A percentile compares a stretch with the other conserved stretches of the same genome.
Evolutionary conservation across 1,140 invertebrate species (phyloP).

Genomic region (Caenorhabditis briggsae): DNA sequence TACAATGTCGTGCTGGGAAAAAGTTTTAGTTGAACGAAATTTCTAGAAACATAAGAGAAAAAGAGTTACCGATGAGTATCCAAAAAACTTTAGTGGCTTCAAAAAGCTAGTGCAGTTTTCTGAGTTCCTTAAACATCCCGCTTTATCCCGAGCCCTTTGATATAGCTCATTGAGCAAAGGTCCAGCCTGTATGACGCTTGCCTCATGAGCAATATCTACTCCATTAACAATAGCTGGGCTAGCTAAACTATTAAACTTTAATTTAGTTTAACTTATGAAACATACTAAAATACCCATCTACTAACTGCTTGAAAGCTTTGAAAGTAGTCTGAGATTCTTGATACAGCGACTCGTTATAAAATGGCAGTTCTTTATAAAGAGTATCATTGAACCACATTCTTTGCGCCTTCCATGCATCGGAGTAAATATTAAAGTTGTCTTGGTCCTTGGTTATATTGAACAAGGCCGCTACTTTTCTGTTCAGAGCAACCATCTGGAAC

Average conservation of each 20-base stretch:
- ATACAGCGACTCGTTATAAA: slow-evolving; percentile 7
- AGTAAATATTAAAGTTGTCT: not conserved
- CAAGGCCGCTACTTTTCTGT: not conserved
- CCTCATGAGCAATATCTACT: slow-evolving; percentile 13
- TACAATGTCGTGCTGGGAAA: not conserved
- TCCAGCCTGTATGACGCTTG: not conserved
- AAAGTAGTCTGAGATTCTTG: not conserved
- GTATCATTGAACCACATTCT: slow-evolving; percentile 40
- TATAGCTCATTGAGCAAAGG: not conserved
- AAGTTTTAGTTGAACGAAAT: no score
- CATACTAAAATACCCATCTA: slow-evolving; percentile 7
- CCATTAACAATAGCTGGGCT: not conserved
- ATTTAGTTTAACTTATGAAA: no score
- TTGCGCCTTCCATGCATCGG: slow-evolving; percentile 28
- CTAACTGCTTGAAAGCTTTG: not conserved
- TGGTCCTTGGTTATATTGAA: not conserved
- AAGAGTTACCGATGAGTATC: slow-evolving; percentile 16
- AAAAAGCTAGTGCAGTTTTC: slow-evolving; percentile 1
- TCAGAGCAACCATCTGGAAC: not conserved
- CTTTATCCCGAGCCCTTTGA: slow-evolving; percentile 4
- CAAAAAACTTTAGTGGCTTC: not conserved
- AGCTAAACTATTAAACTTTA: no score
- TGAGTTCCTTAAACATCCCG: not conserved
- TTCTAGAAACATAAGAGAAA: no score
- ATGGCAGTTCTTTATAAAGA: not conserved